Evolutionary conservation across 2,113 vertebrate species (phyloP).

Genomic region (Coptodon rendalli): DNA sequence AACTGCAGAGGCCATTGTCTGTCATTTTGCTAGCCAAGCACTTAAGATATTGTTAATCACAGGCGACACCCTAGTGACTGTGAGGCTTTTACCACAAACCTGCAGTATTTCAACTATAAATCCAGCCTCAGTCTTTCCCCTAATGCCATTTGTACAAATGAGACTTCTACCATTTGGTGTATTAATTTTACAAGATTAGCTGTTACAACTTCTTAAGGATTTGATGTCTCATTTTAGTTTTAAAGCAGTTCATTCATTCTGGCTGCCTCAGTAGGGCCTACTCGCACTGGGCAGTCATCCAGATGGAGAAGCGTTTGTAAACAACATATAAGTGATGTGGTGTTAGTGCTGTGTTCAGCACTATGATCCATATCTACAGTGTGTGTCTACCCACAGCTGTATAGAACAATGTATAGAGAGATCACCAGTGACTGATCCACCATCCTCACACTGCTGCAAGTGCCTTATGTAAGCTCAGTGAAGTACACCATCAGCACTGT

Average conservation of each 20-base stretch:
- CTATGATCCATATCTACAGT: slow-evolving; percentile 12
- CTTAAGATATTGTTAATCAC: background rate
- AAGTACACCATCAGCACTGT: slow-evolving; percentile 49
- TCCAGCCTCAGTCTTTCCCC: background rate
- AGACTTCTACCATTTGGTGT: background rate
- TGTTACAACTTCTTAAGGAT: background rate
- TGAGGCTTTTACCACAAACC: background rate
- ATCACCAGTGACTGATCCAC: slow-evolving; percentile 5
- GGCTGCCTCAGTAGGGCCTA: background rate
- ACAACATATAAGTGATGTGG: slow-evolving; percentile 17
- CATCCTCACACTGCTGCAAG: slow-evolving; percentile 36
- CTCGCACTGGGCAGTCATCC: background rate
- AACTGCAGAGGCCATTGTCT: background rate
- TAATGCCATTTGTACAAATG: background rate
- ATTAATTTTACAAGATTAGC: background rate
- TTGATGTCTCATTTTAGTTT: background rate
- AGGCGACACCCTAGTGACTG: background rate
- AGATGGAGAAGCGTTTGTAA: background rate
- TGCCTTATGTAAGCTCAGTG: slow-evolving; percentile 48
- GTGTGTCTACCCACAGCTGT: slow-evolving; percentile 9
- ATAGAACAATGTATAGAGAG: background rate
- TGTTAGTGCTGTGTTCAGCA: slow-evolving; percentile 24
- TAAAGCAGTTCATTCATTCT: background rate
- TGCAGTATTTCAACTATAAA: background rate
- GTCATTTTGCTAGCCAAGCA: background rate